phyloP scores from a whole-genome alignment of 2,797 vertebrate genomes.

The Etheostoma perlongum region DNA sequence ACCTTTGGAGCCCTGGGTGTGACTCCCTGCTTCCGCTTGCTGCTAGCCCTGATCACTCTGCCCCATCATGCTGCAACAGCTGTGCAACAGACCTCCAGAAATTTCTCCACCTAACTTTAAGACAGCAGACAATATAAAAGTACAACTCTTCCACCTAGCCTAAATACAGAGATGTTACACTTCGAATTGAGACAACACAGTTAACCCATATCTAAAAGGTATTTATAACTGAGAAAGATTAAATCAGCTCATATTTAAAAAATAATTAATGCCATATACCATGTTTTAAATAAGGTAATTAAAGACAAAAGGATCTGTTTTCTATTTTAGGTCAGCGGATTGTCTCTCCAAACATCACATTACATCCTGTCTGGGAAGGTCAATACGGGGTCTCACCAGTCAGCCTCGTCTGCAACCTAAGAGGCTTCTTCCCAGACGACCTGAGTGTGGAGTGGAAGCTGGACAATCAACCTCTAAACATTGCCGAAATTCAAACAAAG shows the following conservation, averaged over 20 bases:
- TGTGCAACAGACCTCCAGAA: slow-evolving; percentile 54
- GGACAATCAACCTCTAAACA: rapidly evolving
- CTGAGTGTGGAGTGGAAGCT: slow-evolving; percentile 63
- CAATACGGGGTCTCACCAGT: slow-evolving; percentile 29
- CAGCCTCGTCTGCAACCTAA: slow-evolving; percentile 74
- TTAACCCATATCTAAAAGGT: slow-evolving; percentile 46
- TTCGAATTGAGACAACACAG: slow-evolving; percentile 14
- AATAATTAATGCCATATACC: neutral
- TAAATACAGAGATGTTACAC: slow-evolving; percentile 35
- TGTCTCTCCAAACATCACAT: slow-evolving; percentile 59
- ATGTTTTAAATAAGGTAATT: neutral
- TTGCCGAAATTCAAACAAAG: rapidly evolving
- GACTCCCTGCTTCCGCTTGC: slow-evolving; percentile 65
- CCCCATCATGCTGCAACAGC: slow-evolving; percentile 54
- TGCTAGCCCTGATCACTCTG: slow-evolving; percentile 55
- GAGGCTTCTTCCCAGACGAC: slow-evolving; percentile 48
- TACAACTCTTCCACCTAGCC: slow-evolving; percentile 48
- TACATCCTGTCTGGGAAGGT: slow-evolving; percentile 59
- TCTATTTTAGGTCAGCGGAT: slow-evolving; percentile 20
- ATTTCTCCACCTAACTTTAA: slow-evolving; percentile 27
- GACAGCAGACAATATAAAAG: slow-evolving; percentile 26
- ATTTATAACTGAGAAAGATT: slow-evolving; percentile 22
- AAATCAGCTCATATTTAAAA: neutral
- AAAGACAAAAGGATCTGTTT: slow-evolving; percentile 24
- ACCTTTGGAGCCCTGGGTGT: slow-evolving; percentile 54